Evolutionary conservation across 1,140 invertebrate species (phyloP).

Genomic region (Drosophila subpulchrella): DNA sequence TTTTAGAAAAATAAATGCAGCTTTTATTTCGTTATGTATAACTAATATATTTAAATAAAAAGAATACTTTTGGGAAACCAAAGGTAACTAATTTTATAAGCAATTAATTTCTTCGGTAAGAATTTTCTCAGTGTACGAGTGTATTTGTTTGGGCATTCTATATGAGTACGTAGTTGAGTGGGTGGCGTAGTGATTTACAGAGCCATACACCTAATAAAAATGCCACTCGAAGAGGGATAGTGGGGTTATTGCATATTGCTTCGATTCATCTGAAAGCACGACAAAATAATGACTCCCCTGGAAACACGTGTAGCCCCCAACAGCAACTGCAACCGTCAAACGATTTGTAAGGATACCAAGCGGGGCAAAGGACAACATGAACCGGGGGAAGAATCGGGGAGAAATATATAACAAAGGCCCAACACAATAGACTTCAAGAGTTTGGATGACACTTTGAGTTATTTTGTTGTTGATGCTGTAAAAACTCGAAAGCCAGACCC

Average conservation of each 20-base stretch:
- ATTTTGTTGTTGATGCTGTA: constrained; percentile 79
- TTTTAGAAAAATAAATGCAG: background rate
- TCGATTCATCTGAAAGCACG: constrained; percentile 16
- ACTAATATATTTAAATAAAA: background rate
- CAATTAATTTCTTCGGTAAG: too few relatives aligned
- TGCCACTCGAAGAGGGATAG: constrained; percentile 43
- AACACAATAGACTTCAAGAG: constrained; percentile 79
- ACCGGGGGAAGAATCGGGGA: background rate
- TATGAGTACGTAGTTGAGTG: constrained; percentile 19
- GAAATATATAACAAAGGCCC: constrained; percentile 61
- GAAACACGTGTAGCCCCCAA: constrained; percentile 67
- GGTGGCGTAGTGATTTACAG: constrained; percentile 67
- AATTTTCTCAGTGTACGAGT: background rate
- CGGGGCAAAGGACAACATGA: constrained; percentile 6
- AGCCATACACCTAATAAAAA: constrained; percentile 52
- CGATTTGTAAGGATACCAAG: constrained; percentile 69
- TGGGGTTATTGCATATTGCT: constrained; percentile 44
- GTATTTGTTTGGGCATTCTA: constrained; percentile 15
- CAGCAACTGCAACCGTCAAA: constrained; percentile 66
- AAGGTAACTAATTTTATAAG: background rate
- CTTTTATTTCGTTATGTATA: background rate
- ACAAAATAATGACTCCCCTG: constrained; percentile 32
- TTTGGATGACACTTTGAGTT: constrained; percentile 80
- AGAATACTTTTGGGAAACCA: background rate
- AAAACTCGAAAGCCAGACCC: constrained; percentile 52